A percentile compares a stretch with the other conserved stretches of the same genome.
Conservation (phyloP, 2,797 vertebrate species). For the Onychomys leucogaster region DNA sequence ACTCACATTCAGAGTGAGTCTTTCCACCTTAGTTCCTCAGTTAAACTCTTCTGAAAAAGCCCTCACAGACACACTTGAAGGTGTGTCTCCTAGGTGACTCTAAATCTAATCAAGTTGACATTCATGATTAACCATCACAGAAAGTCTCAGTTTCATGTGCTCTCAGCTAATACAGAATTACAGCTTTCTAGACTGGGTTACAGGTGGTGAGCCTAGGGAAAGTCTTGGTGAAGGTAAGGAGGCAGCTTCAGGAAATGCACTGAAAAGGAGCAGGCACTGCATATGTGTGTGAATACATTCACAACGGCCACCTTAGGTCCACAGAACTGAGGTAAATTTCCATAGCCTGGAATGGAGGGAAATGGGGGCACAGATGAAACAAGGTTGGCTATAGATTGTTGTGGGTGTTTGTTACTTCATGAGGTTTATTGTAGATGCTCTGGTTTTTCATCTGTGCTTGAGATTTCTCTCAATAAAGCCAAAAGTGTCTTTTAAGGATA, state of each 20-base stretch:
- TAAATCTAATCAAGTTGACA: background rate
- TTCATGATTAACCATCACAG: background rate
- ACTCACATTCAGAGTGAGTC: background rate
- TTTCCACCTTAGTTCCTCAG: background rate
- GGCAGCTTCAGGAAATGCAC: background rate
- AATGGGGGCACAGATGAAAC: background rate
- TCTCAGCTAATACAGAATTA: background rate
- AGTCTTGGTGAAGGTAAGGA: background rate
- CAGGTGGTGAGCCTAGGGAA: background rate
- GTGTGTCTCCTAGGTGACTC: background rate
- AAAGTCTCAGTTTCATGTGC: background rate
- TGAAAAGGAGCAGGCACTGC: rapidly evolving
- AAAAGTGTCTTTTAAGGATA: conserved; percentile 50
- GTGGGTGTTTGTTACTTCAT: background rate
- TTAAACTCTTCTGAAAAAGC: background rate
- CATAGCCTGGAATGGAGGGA: background rate
- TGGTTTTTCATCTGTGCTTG: conserved; percentile 20
- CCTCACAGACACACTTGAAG: background rate
- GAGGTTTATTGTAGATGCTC: background rate
- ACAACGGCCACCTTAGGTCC: background rate
- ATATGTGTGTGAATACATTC: background rate
- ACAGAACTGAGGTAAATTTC: background rate
- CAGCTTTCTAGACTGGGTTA: background rate
- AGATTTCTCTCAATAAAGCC: conserved; percentile 4
- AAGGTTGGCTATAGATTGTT: background rate